Evolutionary conservation across 1,140 invertebrate species (phyloP).

Genomic region (Leptinotarsa defecta): DNA sequence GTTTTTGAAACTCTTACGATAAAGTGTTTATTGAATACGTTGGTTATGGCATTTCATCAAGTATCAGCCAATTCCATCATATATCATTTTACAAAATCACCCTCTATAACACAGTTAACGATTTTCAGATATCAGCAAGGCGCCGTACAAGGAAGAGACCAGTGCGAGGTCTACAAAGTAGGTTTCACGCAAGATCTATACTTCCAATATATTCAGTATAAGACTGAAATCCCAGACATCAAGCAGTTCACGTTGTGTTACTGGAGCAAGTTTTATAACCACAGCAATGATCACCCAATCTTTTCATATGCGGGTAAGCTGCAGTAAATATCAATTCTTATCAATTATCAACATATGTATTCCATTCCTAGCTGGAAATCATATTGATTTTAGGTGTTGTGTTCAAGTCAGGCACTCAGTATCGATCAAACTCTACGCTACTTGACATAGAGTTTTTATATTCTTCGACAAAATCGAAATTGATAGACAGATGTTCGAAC

Average conservation of each 20-base stretch:
- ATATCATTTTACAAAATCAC: background rate
- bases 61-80: too few species aligned
- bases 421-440: too few species aligned
- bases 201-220: slow-evolving; percentile 74
- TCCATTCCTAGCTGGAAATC: too few species aligned
- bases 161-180: slow-evolving; percentile 70
- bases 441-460: too few species aligned
- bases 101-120: slow-evolving; percentile 5
- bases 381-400: too few species aligned
- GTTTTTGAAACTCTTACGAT: too few species aligned
- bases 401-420: too few species aligned
- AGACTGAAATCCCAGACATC: slow-evolving; percentile 69
- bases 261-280: slow-evolving; percentile 81
- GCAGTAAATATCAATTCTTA: too few species aligned
- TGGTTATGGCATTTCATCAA: too few species aligned
- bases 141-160: slow-evolving; percentile 39
- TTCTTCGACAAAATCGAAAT: too few species aligned
- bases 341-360: background rate
- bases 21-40: too few species aligned
- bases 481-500: too few species aligned
- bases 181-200: slow-evolving; percentile 69
- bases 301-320: slow-evolving; percentile 80
- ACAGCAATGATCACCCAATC: slow-evolving; percentile 77
- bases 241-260: slow-evolving; percentile 81
- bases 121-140: slow-evolving; percentile 31